Percentiles rank a stretch among this genome's conserved stretches.
Conservation (phyloP, 2,888 invertebrate genomes). For the Andrena minutula region DNA sequence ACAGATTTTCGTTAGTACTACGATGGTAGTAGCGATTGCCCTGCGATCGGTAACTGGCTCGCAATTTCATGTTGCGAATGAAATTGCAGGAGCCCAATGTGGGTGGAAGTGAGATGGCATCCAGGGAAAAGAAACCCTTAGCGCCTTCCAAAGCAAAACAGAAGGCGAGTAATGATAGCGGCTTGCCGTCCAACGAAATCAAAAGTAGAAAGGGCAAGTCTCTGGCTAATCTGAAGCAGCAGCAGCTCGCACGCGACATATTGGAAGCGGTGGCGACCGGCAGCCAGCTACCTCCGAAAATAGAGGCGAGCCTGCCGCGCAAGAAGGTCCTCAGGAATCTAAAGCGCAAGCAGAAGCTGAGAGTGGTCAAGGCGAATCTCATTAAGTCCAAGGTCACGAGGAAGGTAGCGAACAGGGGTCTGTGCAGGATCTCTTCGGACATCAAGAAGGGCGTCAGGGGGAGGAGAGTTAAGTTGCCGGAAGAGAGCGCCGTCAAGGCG, state of each 20-base stretch:
- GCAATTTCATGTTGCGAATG: constrained; percentile 50
- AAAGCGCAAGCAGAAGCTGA: constrained; percentile 81
- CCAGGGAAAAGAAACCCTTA: constrained; percentile 85
- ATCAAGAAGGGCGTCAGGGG: constrained; percentile 73
- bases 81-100: constrained; percentile 84
- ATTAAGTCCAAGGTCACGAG: constrained; percentile 81
- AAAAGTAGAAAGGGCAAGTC: constrained; percentile 78
- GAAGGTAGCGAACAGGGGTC: constrained; percentile 79
- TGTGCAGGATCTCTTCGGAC: constrained; percentile 73
- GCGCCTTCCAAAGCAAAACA: constrained; percentile 84
- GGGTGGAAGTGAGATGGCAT: constrained; percentile 85
- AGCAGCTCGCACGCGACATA: constrained; percentile 79
- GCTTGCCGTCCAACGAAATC: constrained; percentile 76
- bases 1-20: constrained; percentile 21
- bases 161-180: constrained; percentile 83
- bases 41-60: constrained; percentile 1
- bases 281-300: constrained; percentile 80
- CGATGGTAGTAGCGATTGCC: constrained; percentile 12
- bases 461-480: constrained; percentile 68
- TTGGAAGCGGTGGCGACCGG: constrained; percentile 83
- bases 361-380: constrained; percentile 78
- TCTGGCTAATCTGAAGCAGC: constrained; percentile 74
- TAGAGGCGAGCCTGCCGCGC: constrained; percentile 81
- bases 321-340: constrained; percentile 81
- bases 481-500: constrained; percentile 37